phyloP scores from a whole-genome alignment of 2,113 vertebrate genomes.

The Amblyornis subalaris region DNA sequence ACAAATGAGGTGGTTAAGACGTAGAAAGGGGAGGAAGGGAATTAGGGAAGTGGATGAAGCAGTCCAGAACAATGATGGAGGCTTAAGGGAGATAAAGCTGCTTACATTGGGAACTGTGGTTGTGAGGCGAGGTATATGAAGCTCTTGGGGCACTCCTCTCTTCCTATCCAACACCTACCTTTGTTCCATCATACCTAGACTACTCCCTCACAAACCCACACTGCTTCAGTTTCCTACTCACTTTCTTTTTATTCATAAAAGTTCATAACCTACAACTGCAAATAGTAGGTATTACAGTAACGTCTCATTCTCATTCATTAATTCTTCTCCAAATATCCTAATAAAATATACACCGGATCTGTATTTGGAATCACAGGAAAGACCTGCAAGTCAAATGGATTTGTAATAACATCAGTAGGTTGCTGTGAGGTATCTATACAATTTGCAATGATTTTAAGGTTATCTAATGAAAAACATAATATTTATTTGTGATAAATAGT shows the following conservation, averaged over 20 bases:
- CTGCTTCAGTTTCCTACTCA: background rate
- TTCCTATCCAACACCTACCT: background rate
- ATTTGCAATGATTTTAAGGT: constrained; percentile 13
- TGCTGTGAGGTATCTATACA: background rate
- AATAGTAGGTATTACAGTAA: background rate
- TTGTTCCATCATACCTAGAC: background rate
- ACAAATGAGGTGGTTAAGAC: background rate
- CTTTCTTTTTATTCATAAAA: background rate
- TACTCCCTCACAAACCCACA: background rate
- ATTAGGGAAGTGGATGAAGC: background rate
- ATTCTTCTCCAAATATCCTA: background rate
- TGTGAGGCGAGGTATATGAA: background rate
- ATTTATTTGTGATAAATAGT: background rate
- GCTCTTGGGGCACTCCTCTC: background rate
- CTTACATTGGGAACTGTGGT: background rate
- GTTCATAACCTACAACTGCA: background rate
- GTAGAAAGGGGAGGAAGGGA: background rate
- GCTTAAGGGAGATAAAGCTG: background rate
- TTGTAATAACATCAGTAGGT: constrained; percentile 10
- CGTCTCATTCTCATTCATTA: background rate
- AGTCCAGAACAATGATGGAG: background rate
- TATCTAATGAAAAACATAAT: background rate
- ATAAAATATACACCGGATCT: background rate
- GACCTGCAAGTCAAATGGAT: background rate
- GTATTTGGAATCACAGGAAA: constrained; percentile 18